Evolutionary conservation across 2,888 invertebrate species (phyloP).

Genomic region (Stenchaetothrips biformis): DNA sequence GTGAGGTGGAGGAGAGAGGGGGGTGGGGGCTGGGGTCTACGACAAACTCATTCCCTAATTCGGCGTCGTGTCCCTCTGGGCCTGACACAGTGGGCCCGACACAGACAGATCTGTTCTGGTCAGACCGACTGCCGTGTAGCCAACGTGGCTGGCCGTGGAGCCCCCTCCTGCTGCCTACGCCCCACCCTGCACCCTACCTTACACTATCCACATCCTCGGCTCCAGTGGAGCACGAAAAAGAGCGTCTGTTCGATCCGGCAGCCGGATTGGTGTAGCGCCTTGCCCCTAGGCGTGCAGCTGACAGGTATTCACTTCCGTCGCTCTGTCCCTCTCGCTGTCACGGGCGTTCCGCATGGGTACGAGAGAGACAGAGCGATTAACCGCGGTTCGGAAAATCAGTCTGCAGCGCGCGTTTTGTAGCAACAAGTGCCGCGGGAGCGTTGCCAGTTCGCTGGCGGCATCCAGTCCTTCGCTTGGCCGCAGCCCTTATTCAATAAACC

Average conservation of each 20-base stretch:
- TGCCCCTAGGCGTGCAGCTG: no score
- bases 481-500: constrained; percentile 12
- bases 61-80: neutral
- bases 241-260: neutral
- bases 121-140: neutral
- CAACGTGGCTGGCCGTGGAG: no score
- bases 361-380: neutral
- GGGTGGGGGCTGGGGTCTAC: neutral
- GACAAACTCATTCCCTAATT: neutral
- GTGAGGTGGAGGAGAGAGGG: neutral
- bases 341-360: neutral
- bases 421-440: neutral
- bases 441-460: neutral
- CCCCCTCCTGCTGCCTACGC: neutral
- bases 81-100: neutral
- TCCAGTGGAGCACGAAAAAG: neutral
- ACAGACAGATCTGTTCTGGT: neutral
- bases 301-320: no score
- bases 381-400: neutral
- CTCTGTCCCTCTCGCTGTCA: no score
- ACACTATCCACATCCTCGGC: neutral
- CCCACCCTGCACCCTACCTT: neutral
- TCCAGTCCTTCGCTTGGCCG: neutral
- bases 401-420: neutral
- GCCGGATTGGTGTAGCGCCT: no score